These are phyloP conservation scores for Penelope pileata DNA, from an alignment of 2,113 vertebrate species.

Conservation along the genomic window DNA sequence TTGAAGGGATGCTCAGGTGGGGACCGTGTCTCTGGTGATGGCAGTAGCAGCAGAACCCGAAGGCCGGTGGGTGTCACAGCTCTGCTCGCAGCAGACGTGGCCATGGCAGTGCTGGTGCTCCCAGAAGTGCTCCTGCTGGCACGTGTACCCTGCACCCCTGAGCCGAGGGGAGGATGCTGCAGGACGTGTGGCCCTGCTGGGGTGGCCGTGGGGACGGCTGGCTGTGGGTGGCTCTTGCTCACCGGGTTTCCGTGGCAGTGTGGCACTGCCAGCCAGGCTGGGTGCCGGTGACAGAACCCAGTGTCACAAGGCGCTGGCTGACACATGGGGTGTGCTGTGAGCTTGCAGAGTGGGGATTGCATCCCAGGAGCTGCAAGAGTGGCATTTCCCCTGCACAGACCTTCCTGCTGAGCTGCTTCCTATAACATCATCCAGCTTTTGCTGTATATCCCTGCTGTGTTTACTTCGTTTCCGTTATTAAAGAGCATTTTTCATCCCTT, in stretches of 20 bases:
- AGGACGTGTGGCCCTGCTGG: background rate
- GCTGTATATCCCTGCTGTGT: background rate
- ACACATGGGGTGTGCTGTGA: background rate
- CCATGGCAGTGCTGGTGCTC: background rate
- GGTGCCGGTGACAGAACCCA: background rate
- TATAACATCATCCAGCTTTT: background rate
- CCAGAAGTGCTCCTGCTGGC: too few species aligned
- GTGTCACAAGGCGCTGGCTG: background rate
- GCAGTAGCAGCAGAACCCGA: background rate
- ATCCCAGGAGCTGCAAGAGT: background rate
- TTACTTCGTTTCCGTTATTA: background rate
- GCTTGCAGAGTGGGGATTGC: background rate
- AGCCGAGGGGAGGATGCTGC: too few species aligned
- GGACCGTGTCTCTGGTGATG: accelerated
- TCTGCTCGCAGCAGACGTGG: accelerated
- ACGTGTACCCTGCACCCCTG: too few species aligned
- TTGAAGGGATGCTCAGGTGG: background rate
- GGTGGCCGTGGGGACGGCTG: background rate
- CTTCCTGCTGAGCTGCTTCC: background rate
- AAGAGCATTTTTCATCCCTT: background rate
- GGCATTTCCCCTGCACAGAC: background rate
- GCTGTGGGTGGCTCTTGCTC: background rate
- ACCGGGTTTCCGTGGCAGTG: constrained; percentile 2
- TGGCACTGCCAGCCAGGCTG: background rate
- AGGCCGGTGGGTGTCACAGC: accelerated